Conservation (phyloP, 2,797 vertebrate species). For the Ceryle rudis region DNA sequence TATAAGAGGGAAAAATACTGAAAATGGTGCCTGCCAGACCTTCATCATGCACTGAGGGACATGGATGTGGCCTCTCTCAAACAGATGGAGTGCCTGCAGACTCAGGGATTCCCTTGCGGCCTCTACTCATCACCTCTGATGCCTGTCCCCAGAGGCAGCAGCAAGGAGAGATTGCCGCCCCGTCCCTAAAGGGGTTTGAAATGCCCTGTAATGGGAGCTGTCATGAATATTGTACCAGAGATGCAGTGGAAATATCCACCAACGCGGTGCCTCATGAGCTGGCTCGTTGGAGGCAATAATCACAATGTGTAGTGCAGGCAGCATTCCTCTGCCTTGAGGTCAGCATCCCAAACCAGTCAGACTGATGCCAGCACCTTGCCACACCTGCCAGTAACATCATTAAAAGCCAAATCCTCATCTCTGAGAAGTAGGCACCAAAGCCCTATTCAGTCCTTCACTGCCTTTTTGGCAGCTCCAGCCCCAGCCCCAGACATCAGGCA, state of each 20-base stretch:
- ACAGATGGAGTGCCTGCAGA: accelerated
- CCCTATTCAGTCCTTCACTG: background rate
- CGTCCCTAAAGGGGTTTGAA: background rate
- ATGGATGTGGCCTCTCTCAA: background rate
- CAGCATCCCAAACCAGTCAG: conserved; percentile 21
- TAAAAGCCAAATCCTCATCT: background rate
- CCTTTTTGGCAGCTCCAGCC: background rate
- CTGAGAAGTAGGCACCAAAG: background rate
- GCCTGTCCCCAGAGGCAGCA: background rate
- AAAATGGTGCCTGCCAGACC: background rate
- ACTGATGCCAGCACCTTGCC: background rate
- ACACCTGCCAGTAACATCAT: background rate
- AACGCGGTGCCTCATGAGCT: background rate
- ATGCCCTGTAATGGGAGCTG: background rate
- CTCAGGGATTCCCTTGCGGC: background rate
- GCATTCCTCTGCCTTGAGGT: conserved; percentile 53
- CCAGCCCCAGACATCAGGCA: background rate
- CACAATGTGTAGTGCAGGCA: background rate
- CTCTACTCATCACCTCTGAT: background rate
- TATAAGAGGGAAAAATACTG: background rate
- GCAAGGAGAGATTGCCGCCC: accelerated
- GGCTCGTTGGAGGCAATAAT: background rate
- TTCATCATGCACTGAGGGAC: background rate
- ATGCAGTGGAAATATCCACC: background rate
- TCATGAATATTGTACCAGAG: background rate